Evolutionary conservation across 2,797 vertebrate species (phyloP).

Genomic region (Buphagus erythrorhynchus): DNA sequence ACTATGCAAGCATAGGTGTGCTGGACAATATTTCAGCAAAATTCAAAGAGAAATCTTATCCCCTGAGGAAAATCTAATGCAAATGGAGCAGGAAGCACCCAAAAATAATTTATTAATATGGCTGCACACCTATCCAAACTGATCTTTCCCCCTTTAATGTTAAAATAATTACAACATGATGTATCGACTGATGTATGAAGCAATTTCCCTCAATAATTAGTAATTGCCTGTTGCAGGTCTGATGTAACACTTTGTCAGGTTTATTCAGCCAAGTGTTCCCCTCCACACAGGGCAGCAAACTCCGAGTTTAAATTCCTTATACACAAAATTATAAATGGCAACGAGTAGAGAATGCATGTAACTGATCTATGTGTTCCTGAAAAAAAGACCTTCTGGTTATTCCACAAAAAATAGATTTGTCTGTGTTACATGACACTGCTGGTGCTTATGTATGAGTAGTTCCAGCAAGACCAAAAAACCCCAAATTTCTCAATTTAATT

Average conservation of each 20-base stretch:
- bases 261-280: background rate
- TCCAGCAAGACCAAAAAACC: background rate
- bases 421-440: background rate
- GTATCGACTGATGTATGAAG: background rate
- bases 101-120: background rate
- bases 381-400: background rate
- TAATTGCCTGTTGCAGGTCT: background rate
- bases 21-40: background rate
- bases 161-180: constrained; percentile 1
- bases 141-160: background rate
- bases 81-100: background rate
- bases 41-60: background rate
- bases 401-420: background rate
- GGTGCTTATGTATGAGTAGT: background rate
- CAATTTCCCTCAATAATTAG: constrained; percentile 3
- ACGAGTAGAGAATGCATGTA: background rate
- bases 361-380: background rate
- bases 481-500: background rate
- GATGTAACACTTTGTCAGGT: constrained; percentile 4
- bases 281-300: background rate
- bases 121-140: background rate
- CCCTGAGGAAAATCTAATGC: background rate
- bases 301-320: background rate
- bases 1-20: background rate
- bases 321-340: background rate